Percentiles rank a stretch among this genome's conserved stretches.
Conservation (phyloP, 2,113 vertebrate species). For the Lophius piscatorius region DNA sequence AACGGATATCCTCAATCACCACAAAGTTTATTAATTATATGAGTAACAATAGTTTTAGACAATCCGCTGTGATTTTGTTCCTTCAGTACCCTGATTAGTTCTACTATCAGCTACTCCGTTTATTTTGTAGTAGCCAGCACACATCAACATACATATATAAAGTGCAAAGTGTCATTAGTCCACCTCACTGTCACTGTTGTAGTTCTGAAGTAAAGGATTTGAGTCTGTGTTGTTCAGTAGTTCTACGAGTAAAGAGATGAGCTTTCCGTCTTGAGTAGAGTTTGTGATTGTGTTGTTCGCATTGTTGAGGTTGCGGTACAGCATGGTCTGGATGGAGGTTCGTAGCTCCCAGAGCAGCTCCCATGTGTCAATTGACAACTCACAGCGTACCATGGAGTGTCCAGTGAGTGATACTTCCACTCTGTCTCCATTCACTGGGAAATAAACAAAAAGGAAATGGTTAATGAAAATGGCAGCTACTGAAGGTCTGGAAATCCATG, state of each 20-base stretch:
- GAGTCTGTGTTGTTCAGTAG: conserved; percentile 83
- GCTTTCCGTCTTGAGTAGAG: conserved; percentile 82
- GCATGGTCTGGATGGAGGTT: conserved; percentile 89
- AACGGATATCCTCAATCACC: conserved; percentile 10
- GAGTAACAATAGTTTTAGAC: not conserved
- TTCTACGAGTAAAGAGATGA: conserved; percentile 87
- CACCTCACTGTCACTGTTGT: conserved; percentile 55
- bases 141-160: not conserved
- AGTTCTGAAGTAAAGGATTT: not conserved
- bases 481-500: not conserved
- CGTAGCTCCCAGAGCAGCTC: conserved; percentile 90
- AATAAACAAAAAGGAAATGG: conserved; percentile 1
- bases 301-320: conserved; percentile 85
- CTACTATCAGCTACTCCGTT: not conserved
- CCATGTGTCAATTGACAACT: conserved; percentile 83
- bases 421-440: conserved; percentile 81
- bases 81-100: not conserved
- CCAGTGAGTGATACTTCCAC: conserved; percentile 87
- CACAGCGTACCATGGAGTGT: conserved; percentile 85
- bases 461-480: not conserved
- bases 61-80: not conserved
- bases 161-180: conserved; percentile 39
- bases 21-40: conserved; percentile 6
- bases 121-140: conserved; percentile 16
- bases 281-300: conserved; percentile 57